Evolutionary conservation across 2,113 vertebrate species (phyloP), one percentile per base, ranked within the genome.

Genomic region (Fulmarus glacialis): DNA sequence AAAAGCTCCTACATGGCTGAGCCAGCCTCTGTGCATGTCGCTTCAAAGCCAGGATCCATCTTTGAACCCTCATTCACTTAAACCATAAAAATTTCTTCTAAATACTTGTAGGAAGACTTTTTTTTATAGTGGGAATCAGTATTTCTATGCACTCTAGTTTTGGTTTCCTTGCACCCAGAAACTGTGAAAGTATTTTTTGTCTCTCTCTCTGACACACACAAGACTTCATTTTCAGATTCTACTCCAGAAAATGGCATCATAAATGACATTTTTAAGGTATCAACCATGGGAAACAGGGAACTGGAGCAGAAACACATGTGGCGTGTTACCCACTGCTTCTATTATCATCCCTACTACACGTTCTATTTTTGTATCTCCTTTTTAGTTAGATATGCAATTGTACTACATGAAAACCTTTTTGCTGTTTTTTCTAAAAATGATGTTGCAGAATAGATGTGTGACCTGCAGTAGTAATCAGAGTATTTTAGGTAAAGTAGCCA

Each of bases 11-110:
- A 32, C 4, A 3, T 19, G 5, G 62, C 55, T 70, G 48, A 81
- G 80, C 62, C 45, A 0, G 0, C 66, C 47, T 52, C 70, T 53
- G 47, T 66, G 64, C 50, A 13, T 24, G 56, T 53, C 0, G 0
- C 47, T 91, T 56, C 78, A 47, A 85, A 90, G 66, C n/a, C 60
- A 68, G 47, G n/a, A 73, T 68, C 56, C 45, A 15, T 45, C 81
- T 84, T 78, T 62, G 59, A 75, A 45, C 17, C 15, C 11, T 71
- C 40, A 50, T 60, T 82, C 36, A 64, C 52, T 67, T 52, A 53
- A 83, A 36, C 55, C 38, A 29, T 22, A 47, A 32, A 24, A 9
- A 16, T 47, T 34, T 82, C 2, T 45, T 73, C 8, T 2, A 59
- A 77, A 56, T 74, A 18, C 50, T 66, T 91, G 40, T 1, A 23